Evolutionary conservation across 2,113 vertebrate species (phyloP).

Genomic region (Bubalus kerabau): DNA sequence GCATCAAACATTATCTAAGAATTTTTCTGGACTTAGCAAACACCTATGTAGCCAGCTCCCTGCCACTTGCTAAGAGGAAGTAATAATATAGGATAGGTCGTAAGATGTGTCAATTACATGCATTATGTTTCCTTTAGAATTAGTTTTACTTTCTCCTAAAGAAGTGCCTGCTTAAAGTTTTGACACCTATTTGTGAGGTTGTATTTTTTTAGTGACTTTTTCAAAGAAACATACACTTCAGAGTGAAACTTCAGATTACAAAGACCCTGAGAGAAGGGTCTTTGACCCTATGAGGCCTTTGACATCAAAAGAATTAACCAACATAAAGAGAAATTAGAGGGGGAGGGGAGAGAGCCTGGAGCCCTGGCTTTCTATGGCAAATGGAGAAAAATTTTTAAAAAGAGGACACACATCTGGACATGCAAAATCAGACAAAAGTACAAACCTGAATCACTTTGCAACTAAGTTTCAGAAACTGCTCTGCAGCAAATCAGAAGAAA

Average conservation of each 20-base stretch:
- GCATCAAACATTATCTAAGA: background rate
- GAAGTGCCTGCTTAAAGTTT: background rate
- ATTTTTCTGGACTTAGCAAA: background rate
- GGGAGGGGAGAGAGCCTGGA: background rate
- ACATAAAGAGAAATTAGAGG: slow-evolving; percentile 18
- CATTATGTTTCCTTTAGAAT: background rate
- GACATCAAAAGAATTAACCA: slow-evolving; percentile 43
- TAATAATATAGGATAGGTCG: background rate
- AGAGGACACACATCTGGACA: background rate
- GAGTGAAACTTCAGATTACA: slow-evolving; percentile 19
- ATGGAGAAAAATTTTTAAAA: background rate
- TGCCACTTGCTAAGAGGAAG: background rate
- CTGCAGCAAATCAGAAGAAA: background rate
- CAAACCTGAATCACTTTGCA: background rate
- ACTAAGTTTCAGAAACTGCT: background rate
- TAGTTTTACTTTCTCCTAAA: background rate
- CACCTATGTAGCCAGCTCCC: background rate
- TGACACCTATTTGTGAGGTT: slow-evolving; percentile 33
- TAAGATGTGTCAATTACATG: background rate
- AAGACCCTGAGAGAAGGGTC: background rate
- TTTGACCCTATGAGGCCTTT: background rate
- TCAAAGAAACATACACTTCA: slow-evolving; percentile 41
- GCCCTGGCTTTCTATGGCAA: background rate
- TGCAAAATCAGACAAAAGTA: background rate
- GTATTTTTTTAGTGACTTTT: slow-evolving; percentile 7